Evolutionary conservation across 30 jellyfish, hydroid and myxozoan genomes (phyloP).

Genomic region (Turritopsis dohrnii): DNA sequence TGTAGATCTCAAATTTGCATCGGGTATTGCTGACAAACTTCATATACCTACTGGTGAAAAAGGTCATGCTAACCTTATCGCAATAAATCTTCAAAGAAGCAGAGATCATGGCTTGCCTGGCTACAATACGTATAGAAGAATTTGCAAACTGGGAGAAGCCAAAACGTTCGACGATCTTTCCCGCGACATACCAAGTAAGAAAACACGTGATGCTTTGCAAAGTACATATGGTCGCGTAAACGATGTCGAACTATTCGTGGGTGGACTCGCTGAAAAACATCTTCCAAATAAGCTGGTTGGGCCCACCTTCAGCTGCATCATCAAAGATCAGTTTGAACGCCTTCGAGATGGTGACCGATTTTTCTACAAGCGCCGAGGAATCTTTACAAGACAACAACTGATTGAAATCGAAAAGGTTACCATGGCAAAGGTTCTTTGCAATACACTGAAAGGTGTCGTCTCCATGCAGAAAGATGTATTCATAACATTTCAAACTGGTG

Average conservation of each 20-base stretch:
- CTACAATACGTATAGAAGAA: background rate
- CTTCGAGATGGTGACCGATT: slow-evolving; percentile 18
- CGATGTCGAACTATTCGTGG: background rate
- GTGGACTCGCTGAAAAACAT: slow-evolving; percentile 9
- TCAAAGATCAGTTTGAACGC: background rate
- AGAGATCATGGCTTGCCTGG: slow-evolving; percentile 20
- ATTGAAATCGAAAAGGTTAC: background rate
- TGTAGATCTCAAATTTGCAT: background rate
- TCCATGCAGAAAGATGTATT: slow-evolving; percentile 68
- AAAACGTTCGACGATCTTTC: background rate
- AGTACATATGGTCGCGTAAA: background rate
- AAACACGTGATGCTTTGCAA: too few relatives aligned
- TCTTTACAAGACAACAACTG: slow-evolving; percentile 9
- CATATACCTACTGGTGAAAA: background rate
- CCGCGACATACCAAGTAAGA: background rate
- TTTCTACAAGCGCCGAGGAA: background rate
- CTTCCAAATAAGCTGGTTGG: background rate
- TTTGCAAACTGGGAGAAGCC: background rate
- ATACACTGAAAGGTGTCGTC: slow-evolving; percentile 53
- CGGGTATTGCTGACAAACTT: background rate
- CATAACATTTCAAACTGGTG: slow-evolving; percentile 23
- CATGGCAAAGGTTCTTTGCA: slow-evolving; percentile 57
- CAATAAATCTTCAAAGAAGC: slow-evolving; percentile 5
- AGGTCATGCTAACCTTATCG: background rate
- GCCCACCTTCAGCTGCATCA: background rate